phyloP scores from a whole-genome alignment of 1,140 invertebrate genomes.

The Cyphomyrmex costatus region DNA sequence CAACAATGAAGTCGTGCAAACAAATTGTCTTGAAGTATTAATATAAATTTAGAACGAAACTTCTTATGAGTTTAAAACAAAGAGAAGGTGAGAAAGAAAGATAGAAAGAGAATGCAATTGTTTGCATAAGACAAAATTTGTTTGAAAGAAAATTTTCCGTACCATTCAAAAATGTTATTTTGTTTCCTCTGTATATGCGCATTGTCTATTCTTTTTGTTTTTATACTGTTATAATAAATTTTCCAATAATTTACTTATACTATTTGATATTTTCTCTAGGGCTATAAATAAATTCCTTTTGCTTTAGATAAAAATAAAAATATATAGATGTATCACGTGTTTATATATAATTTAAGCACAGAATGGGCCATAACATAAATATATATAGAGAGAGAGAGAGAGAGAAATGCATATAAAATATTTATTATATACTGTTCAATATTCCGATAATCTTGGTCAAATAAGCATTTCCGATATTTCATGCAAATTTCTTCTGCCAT shows the following conservation, averaged over 20 bases:
- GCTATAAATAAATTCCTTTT: neutral
- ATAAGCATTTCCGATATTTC: neutral
- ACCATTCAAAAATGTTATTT: conserved; percentile 2
- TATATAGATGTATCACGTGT: neutral
- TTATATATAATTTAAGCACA: neutral
- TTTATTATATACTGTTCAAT: conserved; percentile 9
- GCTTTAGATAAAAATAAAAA: neutral
- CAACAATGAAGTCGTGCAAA: conserved; percentile 25
- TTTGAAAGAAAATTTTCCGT: neutral
- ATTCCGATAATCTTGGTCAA: neutral
- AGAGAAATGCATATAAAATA: neutral
- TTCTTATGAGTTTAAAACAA: neutral
- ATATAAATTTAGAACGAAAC: conserved; percentile 17
- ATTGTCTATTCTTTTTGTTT: neutral
- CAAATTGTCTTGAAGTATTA: neutral
- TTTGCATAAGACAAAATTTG: conserved; percentile 8
- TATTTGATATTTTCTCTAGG: neutral
- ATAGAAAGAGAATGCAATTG: neutral
- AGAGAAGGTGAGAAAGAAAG: neutral
- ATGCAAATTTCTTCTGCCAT: neutral
- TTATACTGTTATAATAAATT: neutral
- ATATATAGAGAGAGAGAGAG: too few relatives aligned
- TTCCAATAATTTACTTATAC: neutral
- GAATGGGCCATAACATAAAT: neutral
- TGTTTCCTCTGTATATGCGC: neutral